Evolutionary conservation across 2,888 invertebrate species (phyloP).

Genomic region (Tetranychus piercei): DNA sequence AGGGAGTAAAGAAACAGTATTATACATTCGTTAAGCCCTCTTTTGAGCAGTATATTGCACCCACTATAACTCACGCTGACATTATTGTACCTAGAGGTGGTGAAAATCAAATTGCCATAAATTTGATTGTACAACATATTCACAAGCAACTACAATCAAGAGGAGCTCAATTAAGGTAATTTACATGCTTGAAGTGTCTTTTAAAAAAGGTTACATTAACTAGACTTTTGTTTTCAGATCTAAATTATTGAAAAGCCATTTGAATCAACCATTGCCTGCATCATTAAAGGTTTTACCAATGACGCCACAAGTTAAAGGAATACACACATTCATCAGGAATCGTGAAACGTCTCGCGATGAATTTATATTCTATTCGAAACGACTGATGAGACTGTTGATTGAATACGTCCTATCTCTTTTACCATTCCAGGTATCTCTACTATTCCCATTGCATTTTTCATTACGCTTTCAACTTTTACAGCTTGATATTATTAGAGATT

Average conservation of each 20-base stretch:
- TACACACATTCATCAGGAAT: conserved; percentile 46
- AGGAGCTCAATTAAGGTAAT: conserved; percentile 56
- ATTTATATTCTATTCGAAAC: conserved; percentile 96
- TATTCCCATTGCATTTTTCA: too few species aligned
- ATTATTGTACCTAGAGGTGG: conserved; percentile 92
- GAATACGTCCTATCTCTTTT: conserved; percentile 83
- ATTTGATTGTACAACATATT: conserved; percentile 90
- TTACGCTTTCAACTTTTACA: too few species aligned
- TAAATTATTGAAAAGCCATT: conserved; percentile 59
- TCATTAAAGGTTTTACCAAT: conserved; percentile 5
- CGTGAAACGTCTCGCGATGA: conserved; percentile 85
- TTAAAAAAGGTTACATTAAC: background rate
- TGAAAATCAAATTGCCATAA: conserved; percentile 88
- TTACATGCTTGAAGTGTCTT: too few species aligned
- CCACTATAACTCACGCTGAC: conserved; percentile 61
- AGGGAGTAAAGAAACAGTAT: conserved; percentile 88
- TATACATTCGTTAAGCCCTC: conserved; percentile 91
- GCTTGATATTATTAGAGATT: too few species aligned
- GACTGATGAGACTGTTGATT: conserved; percentile 83
- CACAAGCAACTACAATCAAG: conserved; percentile 87
- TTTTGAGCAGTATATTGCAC: conserved; percentile 92
- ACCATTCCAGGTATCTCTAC: conserved; percentile 57
- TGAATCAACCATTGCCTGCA: conserved; percentile 53
- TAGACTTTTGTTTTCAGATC: conserved; percentile 41
- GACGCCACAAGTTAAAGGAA: conserved; percentile 30